Evolutionary conservation across 92 coral and sea anemone genomes (phyloP).

Genomic region (Phenganax subtilis): DNA sequence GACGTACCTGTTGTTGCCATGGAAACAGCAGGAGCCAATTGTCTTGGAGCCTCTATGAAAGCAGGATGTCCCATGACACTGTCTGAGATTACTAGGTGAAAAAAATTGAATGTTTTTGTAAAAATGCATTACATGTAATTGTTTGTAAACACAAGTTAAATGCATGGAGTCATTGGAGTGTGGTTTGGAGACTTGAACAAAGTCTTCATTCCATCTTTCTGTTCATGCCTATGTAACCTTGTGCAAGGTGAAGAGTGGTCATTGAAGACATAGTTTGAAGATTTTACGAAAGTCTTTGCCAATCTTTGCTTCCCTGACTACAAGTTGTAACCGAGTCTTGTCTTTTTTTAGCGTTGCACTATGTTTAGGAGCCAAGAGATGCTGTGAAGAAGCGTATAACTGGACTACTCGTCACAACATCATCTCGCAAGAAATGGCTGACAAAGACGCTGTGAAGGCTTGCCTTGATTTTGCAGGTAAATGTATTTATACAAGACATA

Average conservation of each 20-base stretch:
- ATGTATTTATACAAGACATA: too few species aligned
- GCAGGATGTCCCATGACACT: conserved; percentile 73
- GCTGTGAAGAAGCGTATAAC: conserved; percentile 69
- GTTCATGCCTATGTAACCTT: not conserved
- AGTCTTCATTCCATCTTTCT: not conserved
- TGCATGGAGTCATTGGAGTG: not conserved
- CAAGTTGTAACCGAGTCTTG: not conserved
- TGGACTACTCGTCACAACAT: conserved; percentile 77
- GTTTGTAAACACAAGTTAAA: not conserved
- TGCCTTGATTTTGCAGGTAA: conserved; percentile 85
- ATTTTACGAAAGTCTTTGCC: not conserved
- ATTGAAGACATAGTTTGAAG: too few species aligned
- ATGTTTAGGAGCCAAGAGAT: conserved; percentile 78
- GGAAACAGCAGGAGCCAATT: conserved; percentile 89
- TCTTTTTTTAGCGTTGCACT: conserved; percentile 63
- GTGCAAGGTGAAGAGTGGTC: too few species aligned
- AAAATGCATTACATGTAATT: not conserved
- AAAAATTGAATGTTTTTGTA: not conserved
- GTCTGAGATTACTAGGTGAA: conserved; percentile 69
- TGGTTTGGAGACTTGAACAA: not conserved
- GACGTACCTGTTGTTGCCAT: conserved; percentile 92
- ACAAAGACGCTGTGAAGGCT: conserved; percentile 67
- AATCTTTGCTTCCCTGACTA: not conserved
- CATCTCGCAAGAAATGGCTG: conserved; percentile 65
- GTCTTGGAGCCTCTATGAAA: conserved; percentile 61